These are phyloP conservation scores for Stichopus chloronotus DNA, from an alignment of 35 echinoderm and acorn worm genomes.

Conservation along the genomic window DNA sequence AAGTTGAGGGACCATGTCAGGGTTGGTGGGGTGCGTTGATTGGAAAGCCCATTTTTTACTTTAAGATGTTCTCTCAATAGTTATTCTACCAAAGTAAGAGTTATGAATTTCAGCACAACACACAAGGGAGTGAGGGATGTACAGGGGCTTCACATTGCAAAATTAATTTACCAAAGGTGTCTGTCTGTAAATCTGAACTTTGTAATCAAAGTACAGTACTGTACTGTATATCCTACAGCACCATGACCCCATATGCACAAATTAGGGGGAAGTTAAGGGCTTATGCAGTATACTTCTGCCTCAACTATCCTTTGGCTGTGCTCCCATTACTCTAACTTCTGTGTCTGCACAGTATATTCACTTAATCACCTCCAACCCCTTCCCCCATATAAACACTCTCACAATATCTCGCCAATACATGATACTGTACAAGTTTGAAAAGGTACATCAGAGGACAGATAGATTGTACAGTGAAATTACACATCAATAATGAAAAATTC, in stretches of 20 bases:
- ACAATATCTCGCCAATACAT: not conserved
- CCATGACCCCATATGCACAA: constrained; percentile 12
- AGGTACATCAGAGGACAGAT: not conserved
- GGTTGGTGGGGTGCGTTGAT: not conserved
- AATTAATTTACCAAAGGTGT: not conserved
- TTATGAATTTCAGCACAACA: constrained; percentile 7
- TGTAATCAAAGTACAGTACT: not conserved
- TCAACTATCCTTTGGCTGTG: not conserved
- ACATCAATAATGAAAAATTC: no score
- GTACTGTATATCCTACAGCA: not conserved
- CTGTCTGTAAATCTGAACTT: no score
- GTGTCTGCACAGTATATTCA: not conserved
- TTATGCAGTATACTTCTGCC: not conserved
- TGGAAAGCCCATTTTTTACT: not conserved
- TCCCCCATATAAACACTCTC: not conserved
- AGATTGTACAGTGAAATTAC: no score
- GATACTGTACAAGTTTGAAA: constrained; percentile 2
- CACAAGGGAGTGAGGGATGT: not conserved
- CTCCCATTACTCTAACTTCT: not conserved
- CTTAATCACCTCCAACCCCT: not conserved
- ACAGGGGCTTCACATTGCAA: constrained; percentile 12
- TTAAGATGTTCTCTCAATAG: not conserved
- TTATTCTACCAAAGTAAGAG: not conserved
- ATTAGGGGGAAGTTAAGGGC: not conserved
- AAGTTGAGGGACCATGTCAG: not conserved